Conservation (phyloP, 2,113 vertebrate species). For the Callipepla californica region DNA sequence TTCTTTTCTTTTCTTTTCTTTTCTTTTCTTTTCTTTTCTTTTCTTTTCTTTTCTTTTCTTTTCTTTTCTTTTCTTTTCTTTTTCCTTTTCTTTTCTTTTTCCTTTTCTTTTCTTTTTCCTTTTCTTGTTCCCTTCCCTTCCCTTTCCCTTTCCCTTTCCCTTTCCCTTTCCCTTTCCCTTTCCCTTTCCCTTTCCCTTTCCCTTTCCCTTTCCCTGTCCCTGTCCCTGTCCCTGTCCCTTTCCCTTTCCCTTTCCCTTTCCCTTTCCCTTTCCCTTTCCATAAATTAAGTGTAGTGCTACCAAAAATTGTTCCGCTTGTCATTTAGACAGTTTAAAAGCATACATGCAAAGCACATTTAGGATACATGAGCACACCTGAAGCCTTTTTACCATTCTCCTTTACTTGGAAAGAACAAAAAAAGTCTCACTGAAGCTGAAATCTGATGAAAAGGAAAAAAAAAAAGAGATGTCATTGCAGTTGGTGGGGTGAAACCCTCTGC, state of each 20-base stretch:
- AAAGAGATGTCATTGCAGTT: constrained; percentile 3
- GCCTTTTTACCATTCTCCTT: constrained; percentile 41
- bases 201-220: too few species aligned
- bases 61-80: not conserved
- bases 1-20: not conserved
- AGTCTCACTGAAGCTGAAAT: constrained; percentile 33
- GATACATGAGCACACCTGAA: not conserved
- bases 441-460: not conserved
- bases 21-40: too few species aligned
- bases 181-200: too few species aligned
- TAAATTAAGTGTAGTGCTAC: not conserved
- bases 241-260: too few species aligned
- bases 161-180: too few species aligned
- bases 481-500: constrained; percentile 39
- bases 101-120: not conserved
- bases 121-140: too few species aligned
- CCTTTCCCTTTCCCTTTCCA: not conserved
- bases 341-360: not conserved
- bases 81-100: too few species aligned
- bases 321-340: constrained; percentile 31
- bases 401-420: constrained; percentile 50
- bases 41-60: too few species aligned
- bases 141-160: too few species aligned
- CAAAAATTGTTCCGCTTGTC: not conserved
- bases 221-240: too few species aligned